Evolutionary conservation across 2,797 vertebrate species (phyloP).

Genomic region (Acipenser transmontanus): DNA sequence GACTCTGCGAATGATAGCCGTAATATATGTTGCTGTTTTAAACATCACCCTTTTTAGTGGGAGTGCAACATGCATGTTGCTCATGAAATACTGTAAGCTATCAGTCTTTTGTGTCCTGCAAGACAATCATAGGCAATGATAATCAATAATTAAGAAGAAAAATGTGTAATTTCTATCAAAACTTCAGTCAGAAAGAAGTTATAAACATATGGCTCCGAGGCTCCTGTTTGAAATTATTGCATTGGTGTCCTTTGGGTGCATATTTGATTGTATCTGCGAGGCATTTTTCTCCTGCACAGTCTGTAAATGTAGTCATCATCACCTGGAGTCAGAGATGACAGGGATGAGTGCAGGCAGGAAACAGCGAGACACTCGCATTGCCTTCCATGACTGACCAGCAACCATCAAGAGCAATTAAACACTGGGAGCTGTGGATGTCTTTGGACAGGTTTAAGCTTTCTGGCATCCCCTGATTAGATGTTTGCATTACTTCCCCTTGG

Average conservation of each 20-base stretch:
- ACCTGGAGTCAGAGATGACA: slow-evolving; percentile 76
- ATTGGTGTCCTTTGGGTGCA: slow-evolving; percentile 7
- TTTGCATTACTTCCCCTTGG: slow-evolving; percentile 36
- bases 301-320: slow-evolving; percentile 41
- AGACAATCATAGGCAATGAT: no score
- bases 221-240: neutral
- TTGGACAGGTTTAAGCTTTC: slow-evolving; percentile 75
- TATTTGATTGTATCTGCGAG: slow-evolving; percentile 13
- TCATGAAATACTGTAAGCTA: no score
- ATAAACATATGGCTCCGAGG: neutral
- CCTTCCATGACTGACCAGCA: slow-evolving; percentile 67
- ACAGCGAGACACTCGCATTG: slow-evolving; percentile 52
- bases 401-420: slow-evolving; percentile 76
- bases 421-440: slow-evolving; percentile 54
- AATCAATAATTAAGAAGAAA: slow-evolving; percentile 12
- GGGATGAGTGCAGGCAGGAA: slow-evolving; percentile 62
- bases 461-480: slow-evolving; percentile 55
- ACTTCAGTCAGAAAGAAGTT: neutral
- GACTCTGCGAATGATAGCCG: no score
- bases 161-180: slow-evolving; percentile 13
- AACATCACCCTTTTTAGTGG: no score
- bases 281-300: slow-evolving; percentile 1
- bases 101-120: no score
- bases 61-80: no score
- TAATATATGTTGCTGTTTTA: no score